These are phyloP conservation scores for Syrmaticus mikado DNA, from an alignment of 2,113 vertebrate genomes.

Conservation along the genomic window DNA sequence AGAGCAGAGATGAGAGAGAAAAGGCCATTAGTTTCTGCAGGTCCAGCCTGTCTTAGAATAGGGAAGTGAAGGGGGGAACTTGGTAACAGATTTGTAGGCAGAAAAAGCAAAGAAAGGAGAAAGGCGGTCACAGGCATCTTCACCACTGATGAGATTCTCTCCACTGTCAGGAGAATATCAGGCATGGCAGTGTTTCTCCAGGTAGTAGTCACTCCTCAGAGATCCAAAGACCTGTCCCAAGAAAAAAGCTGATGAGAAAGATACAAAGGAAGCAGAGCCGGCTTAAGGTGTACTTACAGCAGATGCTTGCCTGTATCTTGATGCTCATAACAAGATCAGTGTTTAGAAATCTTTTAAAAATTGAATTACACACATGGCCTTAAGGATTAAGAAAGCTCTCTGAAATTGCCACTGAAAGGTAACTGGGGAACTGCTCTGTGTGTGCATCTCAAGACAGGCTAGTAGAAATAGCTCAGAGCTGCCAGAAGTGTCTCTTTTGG, in stretches of 20 bases:
- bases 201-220: background rate
- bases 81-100: background rate
- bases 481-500: background rate
- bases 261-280: fast-evolving
- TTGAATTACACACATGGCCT: background rate
- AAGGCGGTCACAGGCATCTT: too few species aligned
- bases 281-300: background rate
- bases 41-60: background rate
- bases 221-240: background rate
- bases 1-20: background rate
- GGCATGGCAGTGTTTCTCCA: background rate
- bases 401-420: background rate
- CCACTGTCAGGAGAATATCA: background rate
- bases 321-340: background rate
- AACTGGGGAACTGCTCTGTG: background rate
- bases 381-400: background rate
- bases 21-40: background rate
- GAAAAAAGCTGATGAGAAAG: background rate
- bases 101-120: background rate
- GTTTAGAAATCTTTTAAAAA: background rate
- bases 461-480: background rate
- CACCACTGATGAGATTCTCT: background rate
- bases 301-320: background rate
- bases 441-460: background rate
- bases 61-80: background rate